These are phyloP conservation scores for Anguilla japonica DNA, from an alignment of 2,113 vertebrate genomes.

Conservation along the genomic window DNA sequence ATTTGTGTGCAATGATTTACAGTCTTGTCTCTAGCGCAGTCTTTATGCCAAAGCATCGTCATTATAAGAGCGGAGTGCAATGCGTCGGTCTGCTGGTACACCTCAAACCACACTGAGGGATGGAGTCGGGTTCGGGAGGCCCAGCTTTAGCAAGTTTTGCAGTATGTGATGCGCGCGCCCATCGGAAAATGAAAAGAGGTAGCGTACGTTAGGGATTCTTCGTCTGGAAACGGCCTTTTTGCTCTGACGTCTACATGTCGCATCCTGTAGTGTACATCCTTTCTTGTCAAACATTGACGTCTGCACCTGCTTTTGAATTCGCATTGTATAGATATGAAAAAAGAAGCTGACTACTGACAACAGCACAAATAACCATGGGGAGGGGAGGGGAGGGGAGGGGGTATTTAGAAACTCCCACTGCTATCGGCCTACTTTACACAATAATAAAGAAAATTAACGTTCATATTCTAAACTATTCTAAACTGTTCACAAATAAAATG, in stretches of 20 bases:
- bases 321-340: not conserved
- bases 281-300: not conserved
- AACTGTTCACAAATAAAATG: not conserved
- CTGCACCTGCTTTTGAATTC: not conserved
- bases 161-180: not conserved
- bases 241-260: not conserved
- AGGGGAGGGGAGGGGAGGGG: not conserved
- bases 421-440: not conserved
- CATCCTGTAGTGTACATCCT: not conserved
- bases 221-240: not conserved
- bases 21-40: not conserved
- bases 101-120: not conserved
- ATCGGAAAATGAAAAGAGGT: not conserved
- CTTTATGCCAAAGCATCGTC: not conserved
- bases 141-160: too few relatives aligned
- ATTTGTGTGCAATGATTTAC: not conserved
- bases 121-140: too few relatives aligned
- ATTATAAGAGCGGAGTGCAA: not conserved
- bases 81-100: not conserved
- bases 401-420: not conserved
- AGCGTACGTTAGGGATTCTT: not conserved
- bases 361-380: conserved; percentile 9
- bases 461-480: not conserved
- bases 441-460: too few relatives aligned
- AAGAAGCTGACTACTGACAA: not conserved